Evolutionary conservation across 1,140 invertebrate genomes (phyloP), one percentile per base, ranked within the genome.

Genomic region (Aphaenogaster rudis): DNA sequence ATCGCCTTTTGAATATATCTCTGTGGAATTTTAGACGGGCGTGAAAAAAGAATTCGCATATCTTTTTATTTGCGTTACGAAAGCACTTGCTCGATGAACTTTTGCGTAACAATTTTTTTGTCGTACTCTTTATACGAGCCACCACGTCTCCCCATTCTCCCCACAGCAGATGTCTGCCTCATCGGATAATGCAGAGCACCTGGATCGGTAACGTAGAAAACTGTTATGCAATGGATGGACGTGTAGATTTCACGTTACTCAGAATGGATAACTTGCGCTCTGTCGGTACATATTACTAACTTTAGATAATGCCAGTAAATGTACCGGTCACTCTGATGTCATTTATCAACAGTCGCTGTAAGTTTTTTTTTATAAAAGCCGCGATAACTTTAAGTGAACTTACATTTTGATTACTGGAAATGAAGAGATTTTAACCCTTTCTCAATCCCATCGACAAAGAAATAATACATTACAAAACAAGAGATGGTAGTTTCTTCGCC

Each of bases 61-160:
- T n/a, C 2, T 69, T 17, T 67, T 36, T 36, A n/a, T 33, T 79
- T 28, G 4, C 13, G 21, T 69, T 81, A 45, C 5, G 33, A 39
- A 36, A 50, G 21, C 42, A 61, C 0, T 69, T 13, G 48, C 13
- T 67, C 8, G 45, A 28, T 42, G 36, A 80, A 54, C 45, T 80
- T 80, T 80, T 71, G 13, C 50, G n/a, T 69, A 69, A 71, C 11
- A 81, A 71, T 42, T 66, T 80, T 77, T 21, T 50, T 67, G 33
- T 9, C 13, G 1, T n/a, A 15, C 77, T 48, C n/a, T 54, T 15
- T 9, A 45, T 17, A 48, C 6, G 11, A 9, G 0, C 28, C 28
- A 28, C 28, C 28, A 28, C 28, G 28, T 28, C 28, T 28, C 28
- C 28, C 28, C 28, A 28, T 28, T 11, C 17, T 42, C 39, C 2